These are phyloP conservation scores for Morpho deidamia DNA, from an alignment of 2,888 invertebrate genomes.

Conservation along the genomic window DNA sequence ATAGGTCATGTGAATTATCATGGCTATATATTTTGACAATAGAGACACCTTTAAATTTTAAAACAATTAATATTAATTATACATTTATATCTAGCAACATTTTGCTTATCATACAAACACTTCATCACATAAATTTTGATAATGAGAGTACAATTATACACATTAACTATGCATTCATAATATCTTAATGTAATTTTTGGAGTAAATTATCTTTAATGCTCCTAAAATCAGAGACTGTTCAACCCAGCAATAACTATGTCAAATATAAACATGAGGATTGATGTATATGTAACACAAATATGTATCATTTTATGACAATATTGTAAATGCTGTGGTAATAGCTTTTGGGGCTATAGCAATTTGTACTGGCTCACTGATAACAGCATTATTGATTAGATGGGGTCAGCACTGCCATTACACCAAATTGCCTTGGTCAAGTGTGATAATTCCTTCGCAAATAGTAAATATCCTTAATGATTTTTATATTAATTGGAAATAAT, in stretches of 20 bases:
- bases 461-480: too few relatives aligned
- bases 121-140: constrained; percentile 54
- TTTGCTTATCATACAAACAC: constrained; percentile 39
- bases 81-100: constrained; percentile 45
- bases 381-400: too few relatives aligned
- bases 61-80: constrained; percentile 50
- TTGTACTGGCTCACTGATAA: too few relatives aligned
- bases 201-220: constrained; percentile 60
- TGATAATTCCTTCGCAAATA: too few relatives aligned
- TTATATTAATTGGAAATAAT: too few relatives aligned
- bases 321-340: too few relatives aligned
- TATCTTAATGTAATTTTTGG: constrained; percentile 64
- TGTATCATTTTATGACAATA: too few relatives aligned
- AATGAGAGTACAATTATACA: constrained; percentile 58
- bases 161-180: constrained; percentile 57
- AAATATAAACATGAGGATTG: not conserved
- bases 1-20: too few relatives aligned
- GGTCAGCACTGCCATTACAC: too few relatives aligned
- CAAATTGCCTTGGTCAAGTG: too few relatives aligned
- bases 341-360: too few relatives aligned
- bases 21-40: not conserved
- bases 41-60: constrained; percentile 2
- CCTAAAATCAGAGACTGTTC: constrained; percentile 43
- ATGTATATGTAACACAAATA: too few relatives aligned
- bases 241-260: constrained; percentile 43